Evolutionary conservation across 2,888 invertebrate genomes (phyloP).

Genomic region (Chrysopilus asiliformis): DNA sequence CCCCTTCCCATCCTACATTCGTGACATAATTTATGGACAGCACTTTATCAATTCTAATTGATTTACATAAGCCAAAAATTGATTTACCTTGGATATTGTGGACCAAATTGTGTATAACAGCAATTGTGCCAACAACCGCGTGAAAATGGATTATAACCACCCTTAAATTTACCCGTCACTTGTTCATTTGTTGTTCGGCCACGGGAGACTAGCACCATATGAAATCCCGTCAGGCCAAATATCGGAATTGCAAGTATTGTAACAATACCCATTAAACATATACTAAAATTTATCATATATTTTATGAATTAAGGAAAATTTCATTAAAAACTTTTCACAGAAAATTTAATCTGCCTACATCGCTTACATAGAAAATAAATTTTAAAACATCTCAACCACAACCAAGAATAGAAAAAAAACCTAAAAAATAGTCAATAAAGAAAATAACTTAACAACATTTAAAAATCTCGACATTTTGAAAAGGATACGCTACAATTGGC

Average conservation of each 20-base stretch:
- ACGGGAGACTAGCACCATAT: slow-evolving; percentile 88
- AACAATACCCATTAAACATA: slow-evolving; percentile 84
- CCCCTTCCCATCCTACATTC: no score
- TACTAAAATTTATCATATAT: slow-evolving; percentile 39
- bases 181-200: slow-evolving; percentile 99
- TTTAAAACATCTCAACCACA: no score
- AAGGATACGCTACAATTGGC: slow-evolving; percentile 81
- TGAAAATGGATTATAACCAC: slow-evolving; percentile 97
- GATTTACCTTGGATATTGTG: slow-evolving; percentile 87
- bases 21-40: no score
- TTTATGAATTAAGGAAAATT: slow-evolving; percentile 18
- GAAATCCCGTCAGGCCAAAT: slow-evolving; percentile 94
- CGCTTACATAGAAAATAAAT: slow-evolving; percentile 4
- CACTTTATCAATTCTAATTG: no score
- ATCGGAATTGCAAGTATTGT: slow-evolving; percentile 89
- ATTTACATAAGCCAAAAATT: no score
- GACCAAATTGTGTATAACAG: slow-evolving; percentile 89
- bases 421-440: background rate
- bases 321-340: background rate
- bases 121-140: slow-evolving; percentile 92
- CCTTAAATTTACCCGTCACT: slow-evolving; percentile 98
- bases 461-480: slow-evolving; percentile 21
- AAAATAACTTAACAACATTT: background rate
- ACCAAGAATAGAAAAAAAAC: slow-evolving; percentile 5
- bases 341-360: background rate